These are phyloP conservation scores for Eptesicus fuscus DNA, from an alignment of 2,113 vertebrate species.

Conservation along the genomic window DNA sequence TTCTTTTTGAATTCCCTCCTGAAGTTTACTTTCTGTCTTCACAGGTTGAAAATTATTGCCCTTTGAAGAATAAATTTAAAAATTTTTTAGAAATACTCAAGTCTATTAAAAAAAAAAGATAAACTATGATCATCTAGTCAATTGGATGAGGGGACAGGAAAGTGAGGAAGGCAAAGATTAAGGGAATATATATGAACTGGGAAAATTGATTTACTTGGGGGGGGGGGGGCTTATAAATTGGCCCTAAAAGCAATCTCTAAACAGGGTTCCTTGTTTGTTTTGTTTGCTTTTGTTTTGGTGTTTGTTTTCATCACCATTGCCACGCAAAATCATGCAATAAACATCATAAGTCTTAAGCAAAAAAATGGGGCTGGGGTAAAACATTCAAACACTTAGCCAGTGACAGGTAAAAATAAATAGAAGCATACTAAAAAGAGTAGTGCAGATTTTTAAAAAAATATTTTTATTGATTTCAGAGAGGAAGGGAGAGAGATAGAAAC, in stretches of 20 bases:
- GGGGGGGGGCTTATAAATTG: constrained; percentile 5
- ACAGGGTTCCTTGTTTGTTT: background rate
- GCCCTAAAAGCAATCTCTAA: background rate
- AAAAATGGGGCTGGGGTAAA: background rate
- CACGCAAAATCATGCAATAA: background rate
- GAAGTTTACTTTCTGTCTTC: background rate
- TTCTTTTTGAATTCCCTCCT: background rate
- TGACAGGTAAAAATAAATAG: background rate
- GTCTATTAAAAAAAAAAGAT: background rate
- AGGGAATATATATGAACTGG: background rate
- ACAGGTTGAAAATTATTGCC: background rate
- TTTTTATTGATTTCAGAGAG: no score
- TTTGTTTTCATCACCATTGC: background rate
- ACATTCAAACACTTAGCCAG: background rate
- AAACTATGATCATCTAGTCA: background rate
- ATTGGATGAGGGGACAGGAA: background rate
- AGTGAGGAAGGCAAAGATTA: background rate
- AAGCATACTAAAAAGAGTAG: background rate
- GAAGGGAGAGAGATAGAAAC: no score
- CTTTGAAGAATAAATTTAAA: background rate
- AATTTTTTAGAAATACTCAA: background rate
- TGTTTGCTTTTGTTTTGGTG: background rate
- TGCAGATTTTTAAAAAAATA: no score
- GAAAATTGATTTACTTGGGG: background rate
- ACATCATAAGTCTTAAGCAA: background rate